Evolutionary conservation across 2,113 vertebrate genomes (phyloP), one percentile per base, ranked within the genome.

Genomic region (Dicerorhinus sumatrensis): DNA sequence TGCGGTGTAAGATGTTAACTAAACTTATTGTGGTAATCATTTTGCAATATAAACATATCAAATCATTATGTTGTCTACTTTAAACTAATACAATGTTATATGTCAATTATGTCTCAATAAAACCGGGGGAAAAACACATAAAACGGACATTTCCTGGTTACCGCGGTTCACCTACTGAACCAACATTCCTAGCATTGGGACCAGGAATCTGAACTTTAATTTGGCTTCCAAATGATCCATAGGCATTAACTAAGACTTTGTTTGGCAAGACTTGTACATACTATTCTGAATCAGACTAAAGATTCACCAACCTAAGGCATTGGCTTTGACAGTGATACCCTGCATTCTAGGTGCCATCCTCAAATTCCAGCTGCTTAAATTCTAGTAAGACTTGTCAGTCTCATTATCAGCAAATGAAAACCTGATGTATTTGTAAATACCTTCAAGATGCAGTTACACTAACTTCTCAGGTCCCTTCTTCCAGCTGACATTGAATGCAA

Each of bases 361-460:
- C 48, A 86, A 80, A 76, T 31, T 69, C 18, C 56, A 16, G 72
- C n/a, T 58, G 54, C 4, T 79, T 48, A 87, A 54, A 90, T 67
- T 92, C 46, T 51, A 90, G 25, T 25, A 87, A 54, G 48, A 73
- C 20, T 36, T 79, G 80, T 27, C 8, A 33, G 58, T 62, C 14
- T 88, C 72, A 33, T 33, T 33, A 33, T 31, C 16, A 77, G 70
- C 93, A 92, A 87, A 63, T 73, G 42, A 82, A 96, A 94, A 48
- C 29, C 48, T 31, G 48, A 70, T 79, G 14, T 69, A 4, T 79
- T 54, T 92, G 29, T 31, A 62, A 91, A 80, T 79, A 93, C 27
- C 39, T 95, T 75, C 11, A 94, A 79, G 42, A 93, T 63, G 48
- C 8, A 51, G 58, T 88, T 63, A 72, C 17, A 80, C 13, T 72